Base-by-base conservation (phyloP, 2,113 vertebrate species). In the Equus przewalskii region DNA sequence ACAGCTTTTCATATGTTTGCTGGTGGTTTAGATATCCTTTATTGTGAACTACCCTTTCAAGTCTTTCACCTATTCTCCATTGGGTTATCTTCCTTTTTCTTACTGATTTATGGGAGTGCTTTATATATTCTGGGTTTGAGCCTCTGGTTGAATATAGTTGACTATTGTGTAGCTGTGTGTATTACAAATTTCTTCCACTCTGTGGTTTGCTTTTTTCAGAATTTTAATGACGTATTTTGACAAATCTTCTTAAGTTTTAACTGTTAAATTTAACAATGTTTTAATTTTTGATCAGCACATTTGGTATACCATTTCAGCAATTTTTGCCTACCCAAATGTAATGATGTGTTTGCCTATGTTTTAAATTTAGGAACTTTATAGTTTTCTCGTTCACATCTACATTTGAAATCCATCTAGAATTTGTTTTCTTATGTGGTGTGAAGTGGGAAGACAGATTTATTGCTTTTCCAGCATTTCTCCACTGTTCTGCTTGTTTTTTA, bases 391-490 rank as follows among this genome's bases (percentile, higher is more conserved):
- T 95, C 46, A 89, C 21, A 28, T 51, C 85, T 79, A 79, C 26
- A 54, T 65, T 89, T 64, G 15, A 12, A 80, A 24, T 85, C 58
- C 49, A 67, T 44, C 36, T 81, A 81, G 73, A 72, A 60, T 49
- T 97, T 92, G 72, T 73, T 80, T 93, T 80, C 93, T 13, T 13
- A 73, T 60, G 22, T 84, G 12, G 26, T 85, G 44, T 51, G 28
- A 86, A 89, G 51, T 41, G 93, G 49, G 7, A 70, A 51, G 21
- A 41, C 85, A 73, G 65, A n/a, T 86, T 60, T 60, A 97, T 80
- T 85, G 58, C 79, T 72, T 95, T 67, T 26, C 11, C 21, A 65
- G 36, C 1, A 19, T 90, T 94, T 86, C 56, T 93, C 16, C 26
- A 36, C 41, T 54, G 33, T 51, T 46, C 22, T 44, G 24, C 41